Evolutionary conservation across 1,140 invertebrate species (phyloP), one percentile per base, ranked within the genome.

Genomic region (Monochamus saltuarius): DNA sequence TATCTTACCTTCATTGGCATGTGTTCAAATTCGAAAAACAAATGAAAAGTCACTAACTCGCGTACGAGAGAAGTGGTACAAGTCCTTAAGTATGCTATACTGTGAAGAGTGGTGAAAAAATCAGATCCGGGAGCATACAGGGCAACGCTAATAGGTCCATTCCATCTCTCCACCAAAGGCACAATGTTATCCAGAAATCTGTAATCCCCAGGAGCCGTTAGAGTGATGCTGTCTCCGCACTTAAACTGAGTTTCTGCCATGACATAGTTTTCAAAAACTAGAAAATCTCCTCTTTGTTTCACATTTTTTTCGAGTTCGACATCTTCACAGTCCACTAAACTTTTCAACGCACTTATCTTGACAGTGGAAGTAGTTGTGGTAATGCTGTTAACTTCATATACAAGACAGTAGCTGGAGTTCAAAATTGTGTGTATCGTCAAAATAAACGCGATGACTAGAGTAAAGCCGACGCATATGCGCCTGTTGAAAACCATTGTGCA

Each of bases 231-330:
- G 67, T 87, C 85, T 74, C 83, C 82, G 65, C 85, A 87, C 11
- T 38, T 42, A 40, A 68, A 62, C 9, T 36, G 17, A 39, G 29
- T 66, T 16, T 83, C 81, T 50, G 84, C 80, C 70, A 80, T 77
- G 50, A 94, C 84, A 72, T 91, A 94, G 78, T 94, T 92, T 74
- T 91, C 88, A 7, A 95, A 79, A 42, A 94, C 89, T 87, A 90
- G 92, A 72, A 87, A 94, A 62, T 91, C 87, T 4, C 91, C 91
- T 6, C 90, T 82, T 69, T 92, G 45, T 14, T 56, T 42, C 16
- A 56, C 40, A 8, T 34, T 37, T 40, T 40, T 54, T 17, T 54
- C 51, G 17, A n/a, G n/a, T 4, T 11, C 4, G 11, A 4, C 14
- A n/a, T 40, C 39, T 4, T 29, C 22, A 6, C 22, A 29, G 2